phyloP scores from a whole-genome alignment of 2,888 invertebrate genomes.

The Iselma pallidipennis region DNA sequence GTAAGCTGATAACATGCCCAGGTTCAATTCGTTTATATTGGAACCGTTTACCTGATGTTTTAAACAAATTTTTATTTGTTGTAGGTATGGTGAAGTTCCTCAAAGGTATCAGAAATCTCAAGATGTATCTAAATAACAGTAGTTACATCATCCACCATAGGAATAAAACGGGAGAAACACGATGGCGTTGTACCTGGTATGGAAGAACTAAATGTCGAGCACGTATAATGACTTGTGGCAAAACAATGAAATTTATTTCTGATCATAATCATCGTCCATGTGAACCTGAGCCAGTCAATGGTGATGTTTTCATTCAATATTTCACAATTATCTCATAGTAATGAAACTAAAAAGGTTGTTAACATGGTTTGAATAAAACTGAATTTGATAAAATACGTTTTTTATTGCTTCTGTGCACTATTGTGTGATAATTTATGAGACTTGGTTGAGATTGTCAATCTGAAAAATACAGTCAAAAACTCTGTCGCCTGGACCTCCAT shows the following conservation, averaged over 20 bases:
- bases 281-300: constrained; percentile 7
- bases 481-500: no score
- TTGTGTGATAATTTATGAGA: no score
- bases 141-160: constrained; percentile 25
- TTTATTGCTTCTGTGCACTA: no score
- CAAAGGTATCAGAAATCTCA: constrained; percentile 6
- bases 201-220: constrained; percentile 35
- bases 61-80: not conserved
- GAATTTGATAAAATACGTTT: no score
- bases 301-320: no score
- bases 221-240: constrained; percentile 32
- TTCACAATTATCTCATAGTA: no score
- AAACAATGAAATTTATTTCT: constrained; percentile 25
- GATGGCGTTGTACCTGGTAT: constrained; percentile 41
- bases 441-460: no score
- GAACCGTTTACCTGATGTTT: no score
- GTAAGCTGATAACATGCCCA: not conserved
- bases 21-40: no score
- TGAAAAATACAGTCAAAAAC: no score
- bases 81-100: constrained; percentile 2
- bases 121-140: not conserved
- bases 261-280: constrained; percentile 37
- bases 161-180: constrained; percentile 23
- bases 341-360: no score
- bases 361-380: no score